A percentile compares a stretch with the other conserved stretches of the same genome.
Conservation (phyloP, 2,888 invertebrate genomes). For the Cosmia trapezina region DNA sequence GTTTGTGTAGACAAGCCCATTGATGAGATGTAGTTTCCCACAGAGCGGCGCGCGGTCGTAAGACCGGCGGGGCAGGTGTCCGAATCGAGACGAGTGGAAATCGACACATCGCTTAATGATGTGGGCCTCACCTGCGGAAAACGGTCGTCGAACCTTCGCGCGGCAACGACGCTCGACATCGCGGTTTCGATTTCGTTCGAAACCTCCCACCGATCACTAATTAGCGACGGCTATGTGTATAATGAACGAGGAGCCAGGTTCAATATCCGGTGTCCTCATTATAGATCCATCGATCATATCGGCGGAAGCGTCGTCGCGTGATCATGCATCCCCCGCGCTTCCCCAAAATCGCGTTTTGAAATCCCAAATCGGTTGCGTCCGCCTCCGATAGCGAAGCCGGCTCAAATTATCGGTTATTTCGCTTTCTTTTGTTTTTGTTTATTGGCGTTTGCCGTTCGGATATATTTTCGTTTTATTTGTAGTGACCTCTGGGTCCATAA, state of each 20-base stretch:
- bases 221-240: slow-evolving; percentile 71
- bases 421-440: slow-evolving; percentile 87
- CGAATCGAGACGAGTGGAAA: slow-evolving; percentile 77
- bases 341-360: slow-evolving; percentile 81
- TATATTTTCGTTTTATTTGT: slow-evolving; percentile 85
- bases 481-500: slow-evolving; percentile 88
- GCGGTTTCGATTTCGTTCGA: slow-evolving; percentile 80
- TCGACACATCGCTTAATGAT: slow-evolving; percentile 77
- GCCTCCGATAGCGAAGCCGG: slow-evolving; percentile 79
- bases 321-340: slow-evolving; percentile 75
- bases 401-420: slow-evolving; percentile 88
- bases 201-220: slow-evolving; percentile 72
- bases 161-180: slow-evolving; percentile 69
- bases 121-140: slow-evolving; percentile 77
- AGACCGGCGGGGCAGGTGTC: slow-evolving; percentile 82
- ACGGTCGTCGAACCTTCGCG: slow-evolving; percentile 72
- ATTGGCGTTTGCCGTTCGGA: slow-evolving; percentile 79
- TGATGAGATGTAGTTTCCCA: slow-evolving; percentile 86
- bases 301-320: slow-evolving; percentile 79
- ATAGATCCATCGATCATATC: slow-evolving; percentile 77
- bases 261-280: slow-evolving; percentile 76
- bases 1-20: slow-evolving; percentile 83
- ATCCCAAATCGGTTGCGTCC: slow-evolving; percentile 82
- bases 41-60: slow-evolving; percentile 70
- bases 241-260: slow-evolving; percentile 69